phyloP scores from a whole-genome alignment of 1,140 invertebrate species.

The Aphaenogaster rudis region DNA sequence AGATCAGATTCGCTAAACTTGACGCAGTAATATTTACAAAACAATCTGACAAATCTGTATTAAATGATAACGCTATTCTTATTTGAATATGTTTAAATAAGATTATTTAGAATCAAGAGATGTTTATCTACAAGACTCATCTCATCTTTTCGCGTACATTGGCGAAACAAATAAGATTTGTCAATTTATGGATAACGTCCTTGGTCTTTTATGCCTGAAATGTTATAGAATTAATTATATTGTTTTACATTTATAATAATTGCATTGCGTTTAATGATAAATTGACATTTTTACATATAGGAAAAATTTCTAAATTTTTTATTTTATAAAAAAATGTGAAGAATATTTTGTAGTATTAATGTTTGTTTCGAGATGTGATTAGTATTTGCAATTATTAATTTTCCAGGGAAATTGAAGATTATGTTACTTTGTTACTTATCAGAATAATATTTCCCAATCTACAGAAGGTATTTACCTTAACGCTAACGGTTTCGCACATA shows the following conservation, averaged over 20 bases:
- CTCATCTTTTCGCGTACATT: slow-evolving; percentile 12
- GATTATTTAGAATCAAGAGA: background rate
- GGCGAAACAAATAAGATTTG: background rate
- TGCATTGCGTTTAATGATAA: background rate
- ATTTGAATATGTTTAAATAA: background rate
- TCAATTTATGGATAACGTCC: background rate
- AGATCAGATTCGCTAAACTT: slow-evolving; percentile 10
- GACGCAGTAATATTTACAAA: background rate
- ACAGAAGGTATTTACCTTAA: slow-evolving; percentile 24
- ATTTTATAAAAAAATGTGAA: background rate
- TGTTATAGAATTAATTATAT: background rate
- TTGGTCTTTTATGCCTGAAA: background rate
- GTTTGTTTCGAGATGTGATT: no score
- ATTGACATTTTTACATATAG: background rate
- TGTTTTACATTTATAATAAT: background rate
- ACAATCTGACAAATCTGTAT: slow-evolving; percentile 6
- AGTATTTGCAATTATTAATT: no score
- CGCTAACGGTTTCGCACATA: slow-evolving; percentile 21
- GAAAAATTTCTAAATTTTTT: background rate
- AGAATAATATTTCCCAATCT: background rate
- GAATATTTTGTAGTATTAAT: no score
- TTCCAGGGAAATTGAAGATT: no score
- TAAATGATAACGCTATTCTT: background rate
- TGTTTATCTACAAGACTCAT: background rate
- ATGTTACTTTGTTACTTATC: background rate